Evolutionary conservation across 2,797 vertebrate genomes (phyloP), one percentile per base, ranked within the genome.

Genomic region (Eutrigla gurnardus): DNA sequence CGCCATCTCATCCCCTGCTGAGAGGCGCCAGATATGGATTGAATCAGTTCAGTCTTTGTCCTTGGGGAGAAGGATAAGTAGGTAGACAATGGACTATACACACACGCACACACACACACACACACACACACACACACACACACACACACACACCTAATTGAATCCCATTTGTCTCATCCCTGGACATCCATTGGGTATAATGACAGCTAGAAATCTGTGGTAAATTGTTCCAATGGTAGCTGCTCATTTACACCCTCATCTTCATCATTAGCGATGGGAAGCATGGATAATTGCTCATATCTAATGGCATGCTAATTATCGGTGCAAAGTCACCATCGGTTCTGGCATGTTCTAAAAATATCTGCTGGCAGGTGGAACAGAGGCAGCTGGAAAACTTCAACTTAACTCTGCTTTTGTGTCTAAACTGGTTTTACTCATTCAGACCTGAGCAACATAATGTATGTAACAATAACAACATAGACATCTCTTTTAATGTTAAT

Each of bases 271-370:
- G 70, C 59, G 69, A 82, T 78, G 72, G 74, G 37, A 40, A 64
- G 73, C 62, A 40, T 53, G 70, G 83, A 84, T 89, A 89, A 87
- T 91, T 89, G 87, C 80, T 87, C 75, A 78, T 80, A 85, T 85
- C 67, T 91, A 89, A 90, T 84, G 88, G 82, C 78, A 78, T 33
- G 2, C 74, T 90, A 86, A 92, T 91, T 88, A 81, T 89, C 52
- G 47, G 77, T 67, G 77, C 78, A 77, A 86, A 90, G 88, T 86
- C 73, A 70, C 85, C 73, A 73, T 82, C 18, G 32, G 62, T 79
- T 84, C 65, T 84, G 64, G 59, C 33, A 11, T 37, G 46, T 65
- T 81, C 74, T 79, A 87, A 86, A 87, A 77, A 88, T 83, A 86
- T 73, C 77, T 39, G 10, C 33, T 2, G 49, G 74, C 85, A 85